Evolutionary conservation across 2,888 invertebrate genomes (phyloP).

Genomic region (Sacculina carcini): DNA sequence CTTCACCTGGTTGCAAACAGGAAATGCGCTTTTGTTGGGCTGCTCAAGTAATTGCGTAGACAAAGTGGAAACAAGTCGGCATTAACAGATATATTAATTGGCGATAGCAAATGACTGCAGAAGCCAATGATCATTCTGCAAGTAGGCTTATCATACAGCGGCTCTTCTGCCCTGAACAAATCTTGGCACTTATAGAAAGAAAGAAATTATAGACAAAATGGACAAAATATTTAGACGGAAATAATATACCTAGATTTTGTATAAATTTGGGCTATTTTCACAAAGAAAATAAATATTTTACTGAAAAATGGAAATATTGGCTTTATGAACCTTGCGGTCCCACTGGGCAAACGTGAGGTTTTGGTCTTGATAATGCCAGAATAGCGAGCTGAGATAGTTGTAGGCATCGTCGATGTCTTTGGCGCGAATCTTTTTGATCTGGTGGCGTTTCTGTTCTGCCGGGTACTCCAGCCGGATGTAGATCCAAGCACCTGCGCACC

Average conservation of each 20-base stretch:
- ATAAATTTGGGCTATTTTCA: too few relatives aligned
- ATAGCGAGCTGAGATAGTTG: slow-evolving; percentile 14
- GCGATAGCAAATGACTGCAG: too few relatives aligned
- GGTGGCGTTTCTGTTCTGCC: slow-evolving; percentile 11
- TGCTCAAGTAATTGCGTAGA: not conserved
- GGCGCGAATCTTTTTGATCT: slow-evolving; percentile 12
- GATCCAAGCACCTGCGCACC: slow-evolving; percentile 14
- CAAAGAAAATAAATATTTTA: not conserved
- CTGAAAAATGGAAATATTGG: not conserved
- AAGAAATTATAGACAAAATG: too few relatives aligned
- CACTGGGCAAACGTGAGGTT: slow-evolving; percentile 12
- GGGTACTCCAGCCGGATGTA: slow-evolving; percentile 15
- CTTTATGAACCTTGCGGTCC: slow-evolving; percentile 10
- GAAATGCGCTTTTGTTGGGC: not conserved
- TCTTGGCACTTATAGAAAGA: too few relatives aligned
- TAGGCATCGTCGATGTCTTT: slow-evolving; percentile 15
- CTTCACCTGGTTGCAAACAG: slow-evolving; percentile 10
- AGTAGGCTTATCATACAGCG: too few relatives aligned
- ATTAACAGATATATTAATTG: too few relatives aligned
- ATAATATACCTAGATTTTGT: too few relatives aligned
- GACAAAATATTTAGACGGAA: too few relatives aligned
- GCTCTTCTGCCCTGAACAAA: too few relatives aligned
- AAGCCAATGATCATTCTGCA: too few relatives aligned
- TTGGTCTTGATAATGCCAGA: slow-evolving; percentile 15
- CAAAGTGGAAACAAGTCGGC: not conserved